Evolutionary conservation across 1,140 invertebrate species (phyloP), one percentile per base, ranked within the genome.

Genomic region (Drosophila kikkawai): DNA sequence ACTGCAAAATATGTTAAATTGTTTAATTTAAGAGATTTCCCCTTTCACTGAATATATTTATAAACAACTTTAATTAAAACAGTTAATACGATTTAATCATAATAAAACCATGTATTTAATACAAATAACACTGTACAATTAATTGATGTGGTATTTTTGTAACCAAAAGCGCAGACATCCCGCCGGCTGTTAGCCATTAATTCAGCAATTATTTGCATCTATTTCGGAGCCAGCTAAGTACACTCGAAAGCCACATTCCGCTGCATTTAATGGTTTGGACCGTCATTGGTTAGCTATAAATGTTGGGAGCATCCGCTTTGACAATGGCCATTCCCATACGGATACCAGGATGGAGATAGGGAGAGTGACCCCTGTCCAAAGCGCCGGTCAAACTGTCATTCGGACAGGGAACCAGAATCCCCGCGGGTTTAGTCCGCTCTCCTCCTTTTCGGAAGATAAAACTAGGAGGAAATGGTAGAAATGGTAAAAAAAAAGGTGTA

Each of bases 401-500:
- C 39, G 26, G 74, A 79, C 66, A 81, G 55, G 70, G 19, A 59
- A 47, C 13, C 47, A 26, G 41, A 50, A 47, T 37, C 29, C 56
- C 53, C 39, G 15, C 39, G 37, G 26, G 45, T 50, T 66, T 37
- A 36, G 12, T 26, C 22, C 22, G 19, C 45, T 42, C 7, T 4
- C 9, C 17, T 19, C 13, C 17, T 4, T 15, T 55, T 13, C 51
- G 22, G 36, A 19, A 78, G 44, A 78, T 69, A 83, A 56, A 36
- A 17, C 64, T 45, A 22, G 64, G 64, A 37, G 80, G 61, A 82
- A 88, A 83, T 29, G 44, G 32, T 61, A 68, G 48, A 83, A 64
- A 81, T 80, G 68, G 69, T 63, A 13, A n/a, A 36, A 37, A 47
- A 50, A 55, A 55, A 55, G 51, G 34, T 17, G 51, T 73, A 48